phyloP scores from a whole-genome alignment of 1,140 invertebrate genomes.

The Zaprionus inermis region DNA sequence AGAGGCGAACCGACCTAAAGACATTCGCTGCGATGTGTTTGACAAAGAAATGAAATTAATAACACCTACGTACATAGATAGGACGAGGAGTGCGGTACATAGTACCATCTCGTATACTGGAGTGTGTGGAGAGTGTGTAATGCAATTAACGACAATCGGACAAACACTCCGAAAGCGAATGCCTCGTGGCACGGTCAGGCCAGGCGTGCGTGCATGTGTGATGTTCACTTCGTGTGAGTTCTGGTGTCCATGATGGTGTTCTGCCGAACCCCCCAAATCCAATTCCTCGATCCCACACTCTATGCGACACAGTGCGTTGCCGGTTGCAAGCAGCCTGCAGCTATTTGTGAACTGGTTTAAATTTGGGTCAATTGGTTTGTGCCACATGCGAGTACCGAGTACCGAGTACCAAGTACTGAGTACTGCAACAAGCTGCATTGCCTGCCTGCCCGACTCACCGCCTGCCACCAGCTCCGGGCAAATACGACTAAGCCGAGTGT shows the following conservation, averaged over 20 bases:
- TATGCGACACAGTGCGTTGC: slow-evolving; percentile 8
- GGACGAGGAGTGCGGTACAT: background rate
- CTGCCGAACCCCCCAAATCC: background rate
- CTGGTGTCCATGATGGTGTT: background rate
- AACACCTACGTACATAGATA: slow-evolving; percentile 30
- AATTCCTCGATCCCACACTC: background rate
- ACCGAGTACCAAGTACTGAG: background rate
- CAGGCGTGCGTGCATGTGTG: slow-evolving; percentile 14
- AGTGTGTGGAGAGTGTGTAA: slow-evolving; percentile 27
- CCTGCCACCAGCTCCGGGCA: slow-evolving; percentile 16
- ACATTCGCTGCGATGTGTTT: slow-evolving; percentile 9
- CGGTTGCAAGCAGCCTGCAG: slow-evolving; percentile 67
- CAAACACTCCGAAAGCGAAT: slow-evolving; percentile 28
- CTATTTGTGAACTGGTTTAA: slow-evolving; percentile 72
- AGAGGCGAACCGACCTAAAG: background rate
- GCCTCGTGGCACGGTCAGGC: background rate
- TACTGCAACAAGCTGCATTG: slow-evolving; percentile 29
- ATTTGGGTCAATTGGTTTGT: slow-evolving; percentile 79
- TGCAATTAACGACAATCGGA: slow-evolving; percentile 53
- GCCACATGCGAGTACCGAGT: slow-evolving; percentile 58
- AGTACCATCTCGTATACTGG: background rate
- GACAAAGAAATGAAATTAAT: slow-evolving; percentile 51
- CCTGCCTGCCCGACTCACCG: background rate
- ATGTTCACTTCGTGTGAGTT: background rate
- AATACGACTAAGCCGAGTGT: slow-evolving; percentile 26